These are phyloP conservation scores for Sander lucioperca DNA, from an alignment of 2,113 vertebrate genomes.

Conservation along the genomic window DNA sequence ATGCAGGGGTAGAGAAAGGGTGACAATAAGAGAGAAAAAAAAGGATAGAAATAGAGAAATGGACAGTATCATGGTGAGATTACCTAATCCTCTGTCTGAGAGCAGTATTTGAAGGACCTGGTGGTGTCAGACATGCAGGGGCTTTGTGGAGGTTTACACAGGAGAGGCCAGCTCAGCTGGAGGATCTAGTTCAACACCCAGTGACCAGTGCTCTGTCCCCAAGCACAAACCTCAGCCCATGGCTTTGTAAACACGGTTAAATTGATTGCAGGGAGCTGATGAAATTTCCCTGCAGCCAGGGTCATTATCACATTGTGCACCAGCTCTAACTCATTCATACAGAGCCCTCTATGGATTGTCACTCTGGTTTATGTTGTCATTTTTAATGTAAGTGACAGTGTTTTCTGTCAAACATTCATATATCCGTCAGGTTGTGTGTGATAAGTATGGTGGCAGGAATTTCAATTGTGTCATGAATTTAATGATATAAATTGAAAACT, in stretches of 20 bases:
- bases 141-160: slow-evolving; percentile 78
- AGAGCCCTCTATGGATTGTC: slow-evolving; percentile 36
- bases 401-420: slow-evolving; percentile 46
- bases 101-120: slow-evolving; percentile 76
- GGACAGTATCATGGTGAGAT: slow-evolving; percentile 80
- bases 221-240: slow-evolving; percentile 61
- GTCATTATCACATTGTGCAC: slow-evolving; percentile 73
- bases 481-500: background rate
- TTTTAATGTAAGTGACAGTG: slow-evolving; percentile 47
- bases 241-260: slow-evolving; percentile 78
- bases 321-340: slow-evolving; percentile 47
- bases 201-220: slow-evolving; percentile 70
- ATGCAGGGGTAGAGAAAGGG: slow-evolving; percentile 48
- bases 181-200: slow-evolving; percentile 70
- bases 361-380: slow-evolving; percentile 41
- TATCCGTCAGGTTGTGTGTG: slow-evolving; percentile 21
- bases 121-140: slow-evolving; percentile 78
- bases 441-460: background rate
- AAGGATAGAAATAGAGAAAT: slow-evolving; percentile 71
- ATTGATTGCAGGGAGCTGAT: slow-evolving; percentile 77
- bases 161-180: slow-evolving; percentile 75
- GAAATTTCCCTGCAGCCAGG: slow-evolving; percentile 70
- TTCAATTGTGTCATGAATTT: slow-evolving; percentile 37
- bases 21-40: slow-evolving; percentile 56
- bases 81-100: slow-evolving; percentile 82